Evolutionary conservation across 2,888 invertebrate genomes (phyloP).

Genomic region (Lucinisca nassula): DNA sequence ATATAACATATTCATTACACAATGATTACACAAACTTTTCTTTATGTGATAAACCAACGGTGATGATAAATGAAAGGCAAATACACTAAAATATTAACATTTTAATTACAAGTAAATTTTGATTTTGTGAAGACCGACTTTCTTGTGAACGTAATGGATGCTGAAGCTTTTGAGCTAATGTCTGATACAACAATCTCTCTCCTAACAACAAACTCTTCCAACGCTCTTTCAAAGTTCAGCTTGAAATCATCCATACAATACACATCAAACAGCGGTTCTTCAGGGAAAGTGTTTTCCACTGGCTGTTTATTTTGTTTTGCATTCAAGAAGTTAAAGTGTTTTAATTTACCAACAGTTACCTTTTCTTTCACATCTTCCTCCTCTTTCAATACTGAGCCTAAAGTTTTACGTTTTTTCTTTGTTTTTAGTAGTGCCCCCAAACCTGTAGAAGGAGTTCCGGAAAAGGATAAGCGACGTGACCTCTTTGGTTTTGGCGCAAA

Average conservation of each 20-base stretch:
- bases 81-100: too few species aligned
- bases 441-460: too few species aligned
- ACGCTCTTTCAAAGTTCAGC: slow-evolving; percentile 59
- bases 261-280: slow-evolving; percentile 43
- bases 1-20: too few species aligned
- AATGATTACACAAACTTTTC: too few species aligned
- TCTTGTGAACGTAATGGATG: slow-evolving; percentile 73
- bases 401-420: neutral
- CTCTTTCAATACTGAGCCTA: neutral
- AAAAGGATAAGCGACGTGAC: neutral
- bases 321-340: slow-evolving; percentile 51
- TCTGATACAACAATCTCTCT: slow-evolving; percentile 73
- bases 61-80: too few species aligned
- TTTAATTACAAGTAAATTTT: neutral
- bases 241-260: slow-evolving; percentile 63
- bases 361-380: neutral
- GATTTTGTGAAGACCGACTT: slow-evolving; percentile 67
- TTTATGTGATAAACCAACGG: too few species aligned
- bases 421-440: neutral
- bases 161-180: slow-evolving; percentile 58
- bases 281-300: neutral
- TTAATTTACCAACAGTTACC: slow-evolving; percentile 48
- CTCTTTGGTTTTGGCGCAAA: slow-evolving; percentile 9
- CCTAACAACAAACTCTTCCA: slow-evolving; percentile 75
- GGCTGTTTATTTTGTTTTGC: neutral